Base-by-base conservation (phyloP, 2,888 invertebrate genomes). In the Hydropsyche betteni region DNA sequence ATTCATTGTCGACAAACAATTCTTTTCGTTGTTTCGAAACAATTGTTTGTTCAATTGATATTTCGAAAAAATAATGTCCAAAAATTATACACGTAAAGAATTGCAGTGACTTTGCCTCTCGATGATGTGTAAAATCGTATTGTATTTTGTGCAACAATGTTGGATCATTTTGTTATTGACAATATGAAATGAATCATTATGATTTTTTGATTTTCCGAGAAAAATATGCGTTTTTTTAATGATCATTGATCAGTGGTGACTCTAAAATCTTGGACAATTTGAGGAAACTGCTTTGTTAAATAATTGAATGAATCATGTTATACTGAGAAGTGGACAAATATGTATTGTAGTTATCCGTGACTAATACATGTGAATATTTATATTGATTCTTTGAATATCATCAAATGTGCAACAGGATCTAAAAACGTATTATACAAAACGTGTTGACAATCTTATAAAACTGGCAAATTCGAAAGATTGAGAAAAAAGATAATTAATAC, bases 331-430 rank as follows among this genome's bases (percentile, higher is more conserved):
- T 16, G 58, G 5, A 58, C 58, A 24, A 58, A 58, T 44, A 6
- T 16, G 24, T 14, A 24, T 24, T 58, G 16, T 24, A 58, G 14
- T 24, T 58, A 24, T 2, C 24, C 24, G 24, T 58, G 58, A 58
- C 58, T 58, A 58, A 58, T 58, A 58, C 5, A 8, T 8, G 58
- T 16, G 58, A 58, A 58, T 58, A 58, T 58, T 58, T 58, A 58
- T 58, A 58, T 58, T 24, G 16, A 58, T 58, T 58, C 58, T 58
- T 58, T 58, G 58, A 58, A 58, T 24, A 58, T 24, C 5, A 58
- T 24, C 8, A 5, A 4, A 58, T 58, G 14, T 58, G 58, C 58
- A 16, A 16, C 8, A 58, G 24, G 16, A 44, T 44, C 10, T 10
- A 44, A 4, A 44, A 44, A 44, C 44, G 4, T 8, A 44, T 44